Base-by-base conservation (phyloP, 1,140 invertebrate genomes). In the Euborellia annulipes region DNA sequence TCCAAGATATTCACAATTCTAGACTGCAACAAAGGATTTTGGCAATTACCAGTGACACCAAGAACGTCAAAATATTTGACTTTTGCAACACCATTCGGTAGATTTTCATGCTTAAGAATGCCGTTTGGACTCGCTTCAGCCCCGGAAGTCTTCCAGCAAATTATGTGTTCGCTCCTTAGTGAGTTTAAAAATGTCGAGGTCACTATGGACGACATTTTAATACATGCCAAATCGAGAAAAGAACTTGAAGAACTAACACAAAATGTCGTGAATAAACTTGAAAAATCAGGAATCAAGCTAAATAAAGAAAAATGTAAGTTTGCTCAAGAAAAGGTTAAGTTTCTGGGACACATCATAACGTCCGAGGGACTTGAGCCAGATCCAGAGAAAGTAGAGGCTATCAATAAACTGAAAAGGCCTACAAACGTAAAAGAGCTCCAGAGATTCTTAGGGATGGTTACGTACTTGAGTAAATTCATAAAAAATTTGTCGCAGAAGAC, bases 91-190 rank as follows among this genome's bases (percentile, higher is more conserved):
- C 56, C 56, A 13, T 58, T 52, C 39, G 56, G 58, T 4, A 14
- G 55, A 34, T 62, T 54, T 44, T 38, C 50, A 8, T 61, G 54
- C 32, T 17, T 47, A 0, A 30, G 57, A 11, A 44, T 63, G 16
- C 60, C 60, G 7, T 56, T 61, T 49, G 58, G 61, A 1, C 41
- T 55, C 2, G 36, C 43, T 27, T 50, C 48, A 14, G 50, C 52
- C 19, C 46, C 52, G 4, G 58, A 55, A 41, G 47, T 56, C 1
- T 62, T 62, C 45, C 58, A 56, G 23, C 38, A 37, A 38, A 39
- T 43, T 7, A 54, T 58, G 43, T n/a, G 52, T n/a, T 36, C 49
- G 30, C 41, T 49, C 7, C 20, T 58, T 6, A 44, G 50, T 21
- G 52, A 51, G 3, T 37, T 42, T 27, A 19, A 32, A 11, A 41